Conservation (phyloP, 2,888 invertebrate genomes). For the Oscheius sp. region DNA sequence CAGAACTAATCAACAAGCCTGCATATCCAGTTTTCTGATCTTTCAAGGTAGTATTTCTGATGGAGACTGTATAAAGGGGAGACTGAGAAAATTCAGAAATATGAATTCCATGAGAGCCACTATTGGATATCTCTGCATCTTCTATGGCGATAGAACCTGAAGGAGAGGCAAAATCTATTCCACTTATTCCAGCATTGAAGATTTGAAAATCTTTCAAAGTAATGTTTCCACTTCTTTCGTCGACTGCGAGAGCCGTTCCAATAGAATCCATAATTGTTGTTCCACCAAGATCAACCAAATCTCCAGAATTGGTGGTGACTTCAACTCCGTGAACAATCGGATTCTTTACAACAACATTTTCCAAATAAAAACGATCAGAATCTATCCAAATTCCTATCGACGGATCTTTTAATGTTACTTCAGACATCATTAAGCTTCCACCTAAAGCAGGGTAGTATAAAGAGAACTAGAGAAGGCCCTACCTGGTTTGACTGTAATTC, state of each 20-base stretch:
- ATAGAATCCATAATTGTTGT: conserved; percentile 39
- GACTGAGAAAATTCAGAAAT: conserved; percentile 43
- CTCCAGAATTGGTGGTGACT: conserved; percentile 42
- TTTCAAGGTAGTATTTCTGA: conserved; percentile 33
- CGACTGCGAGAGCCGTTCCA: conserved; percentile 45
- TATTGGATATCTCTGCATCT: conserved; percentile 30
- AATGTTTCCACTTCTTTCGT: conserved; percentile 43
- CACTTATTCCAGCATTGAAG: conserved; percentile 33
- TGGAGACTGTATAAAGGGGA: conserved; percentile 37
- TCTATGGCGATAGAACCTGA: conserved; percentile 38
- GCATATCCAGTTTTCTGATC: conserved; percentile 40
- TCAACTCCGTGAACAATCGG: conserved; percentile 45
- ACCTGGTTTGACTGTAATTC: conserved; percentile 29
- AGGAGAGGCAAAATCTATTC: conserved; percentile 48
- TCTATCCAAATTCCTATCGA: conserved; percentile 50
- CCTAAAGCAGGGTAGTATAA: conserved; percentile 20
- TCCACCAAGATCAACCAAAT: conserved; percentile 43
- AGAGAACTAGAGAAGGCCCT: not conserved
- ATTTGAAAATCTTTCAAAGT: conserved; percentile 33
- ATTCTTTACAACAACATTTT: conserved; percentile 34
- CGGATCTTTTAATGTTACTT: conserved; percentile 36
- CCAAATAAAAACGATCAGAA: conserved; percentile 34
- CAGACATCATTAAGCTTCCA: conserved; percentile 31
- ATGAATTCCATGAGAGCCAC: conserved; percentile 41
- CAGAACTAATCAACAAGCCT: conserved; percentile 40